Base-by-base conservation (phyloP, 2,113 vertebrate species). In the Mormyrus lacerda region DNA sequence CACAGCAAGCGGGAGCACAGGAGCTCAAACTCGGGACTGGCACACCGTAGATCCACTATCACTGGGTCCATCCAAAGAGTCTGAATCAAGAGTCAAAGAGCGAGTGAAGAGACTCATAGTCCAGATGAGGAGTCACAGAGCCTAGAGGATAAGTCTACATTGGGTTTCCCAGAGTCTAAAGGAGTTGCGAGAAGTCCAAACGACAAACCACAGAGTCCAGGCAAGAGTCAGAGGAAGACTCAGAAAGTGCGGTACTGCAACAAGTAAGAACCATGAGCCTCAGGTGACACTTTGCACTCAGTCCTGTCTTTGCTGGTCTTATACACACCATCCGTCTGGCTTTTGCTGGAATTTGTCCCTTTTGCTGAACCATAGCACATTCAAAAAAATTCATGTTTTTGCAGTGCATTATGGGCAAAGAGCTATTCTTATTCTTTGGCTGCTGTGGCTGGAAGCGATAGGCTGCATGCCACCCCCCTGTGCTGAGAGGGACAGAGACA, bases 171-270 rank as follows among this genome's bases (percentile, higher is more conserved):
- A 85, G 82, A 85, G 83, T 53, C 51, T 83, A 13, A 79, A 42
- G 19, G 19, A 53, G 51, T 83, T 76, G 39, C 45, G 88, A 87
- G 17, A 83, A 48, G 83, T 89, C 88, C 27, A 89, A 65, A 73
- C 13, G 44, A 47, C n/a, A n/a, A 39, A 10, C 47, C 83, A 47
- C 17, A n/a, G 4, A 79, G 15, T 42, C 73, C 73, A 39, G 7
- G 35, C 73, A 79, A 79, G 73, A 79, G 73, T 79, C 73, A 79
- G 31, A 42, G 73, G 73, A 79, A 42, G 35, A 39, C 35, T 42
- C 73, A 76, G 69, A 17, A 76, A 76, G 69, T 76, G 69, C 13
- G 4, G 31, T 5, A 42, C 35, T 85, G 83, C 27, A 27, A 85
- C 83, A 47, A 85, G 83, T 85, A 85, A 85, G 83, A 85, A 42